Percentiles rank a stretch among this genome's conserved stretches.
Evolutionary conservation across 2,888 invertebrate species (phyloP).

Genomic region (Drosophila picticornis): DNA sequence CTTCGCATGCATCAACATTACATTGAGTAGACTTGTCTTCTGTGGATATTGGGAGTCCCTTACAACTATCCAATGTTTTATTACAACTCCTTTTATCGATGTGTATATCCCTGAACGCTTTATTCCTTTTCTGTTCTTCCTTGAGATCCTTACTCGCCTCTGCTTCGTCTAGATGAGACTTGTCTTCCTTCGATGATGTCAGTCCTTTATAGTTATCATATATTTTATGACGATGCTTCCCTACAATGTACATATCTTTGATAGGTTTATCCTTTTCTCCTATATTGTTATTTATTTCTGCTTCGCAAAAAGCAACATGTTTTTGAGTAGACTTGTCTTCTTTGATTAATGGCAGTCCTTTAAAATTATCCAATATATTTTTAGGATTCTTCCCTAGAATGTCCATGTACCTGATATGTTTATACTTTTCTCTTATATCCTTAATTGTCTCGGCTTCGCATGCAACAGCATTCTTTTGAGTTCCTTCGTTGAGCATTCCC

Average conservation of each 20-base stretch:
- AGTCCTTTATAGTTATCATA: background rate
- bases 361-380: background rate
- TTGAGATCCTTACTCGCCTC: background rate
- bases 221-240: background rate
- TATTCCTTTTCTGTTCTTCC: background rate
- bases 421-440: background rate
- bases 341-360: background rate
- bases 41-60: background rate
- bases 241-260: background rate
- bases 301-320: background rate
- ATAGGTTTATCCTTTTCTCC: background rate
- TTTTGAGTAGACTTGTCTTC: background rate
- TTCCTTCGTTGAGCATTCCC: background rate
- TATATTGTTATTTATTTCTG: background rate
- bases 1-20: background rate
- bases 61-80: background rate
- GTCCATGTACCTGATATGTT: too few relatives aligned
- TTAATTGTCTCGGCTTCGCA: background rate
- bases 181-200: background rate
- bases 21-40: background rate
- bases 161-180: background rate
- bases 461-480: background rate
- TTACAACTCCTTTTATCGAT: background rate
- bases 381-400: background rate
- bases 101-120: background rate